A percentile compares a stretch with the other conserved stretches of the same genome.
Conservation (phyloP, 37 sponge, comb jelly and placozoan species). For the Agelas oroides region DNA sequence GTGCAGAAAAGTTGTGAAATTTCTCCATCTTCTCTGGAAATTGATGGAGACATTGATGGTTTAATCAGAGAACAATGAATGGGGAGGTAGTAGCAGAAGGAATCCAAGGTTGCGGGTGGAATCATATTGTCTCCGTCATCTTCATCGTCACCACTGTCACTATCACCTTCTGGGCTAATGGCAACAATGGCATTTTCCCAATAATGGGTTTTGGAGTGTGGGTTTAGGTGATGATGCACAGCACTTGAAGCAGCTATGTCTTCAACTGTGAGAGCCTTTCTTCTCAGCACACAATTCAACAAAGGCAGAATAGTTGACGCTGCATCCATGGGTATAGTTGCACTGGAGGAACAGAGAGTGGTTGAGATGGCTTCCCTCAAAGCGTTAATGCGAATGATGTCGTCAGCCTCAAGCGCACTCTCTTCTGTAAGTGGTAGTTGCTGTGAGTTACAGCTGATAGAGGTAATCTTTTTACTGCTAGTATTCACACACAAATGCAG, state of each 20-base stretch:
- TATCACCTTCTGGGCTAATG: background rate
- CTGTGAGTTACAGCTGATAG: constrained; percentile 24
- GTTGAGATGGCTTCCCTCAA: constrained; percentile 57
- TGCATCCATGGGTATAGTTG: constrained; percentile 5
- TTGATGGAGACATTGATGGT: background rate
- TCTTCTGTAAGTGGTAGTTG: background rate
- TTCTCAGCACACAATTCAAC: constrained; percentile 9
- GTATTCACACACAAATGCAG: constrained; percentile 15
- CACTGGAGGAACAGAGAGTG: constrained; percentile 1
- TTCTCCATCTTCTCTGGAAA: too few species aligned
- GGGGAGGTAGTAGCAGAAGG: constrained; percentile 11
- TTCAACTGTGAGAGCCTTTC: background rate
- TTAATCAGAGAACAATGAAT: constrained; percentile 10
- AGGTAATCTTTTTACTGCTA: background rate
- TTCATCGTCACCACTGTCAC: background rate
- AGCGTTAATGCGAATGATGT: constrained; percentile 54
- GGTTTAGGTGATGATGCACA: background rate
- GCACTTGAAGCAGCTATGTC: background rate
- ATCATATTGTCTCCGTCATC: background rate
- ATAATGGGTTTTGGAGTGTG: background rate
- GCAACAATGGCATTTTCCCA: background rate
- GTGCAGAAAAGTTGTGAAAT: too few species aligned
- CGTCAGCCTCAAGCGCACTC: constrained; percentile 2
- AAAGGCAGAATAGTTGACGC: background rate
- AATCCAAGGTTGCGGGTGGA: background rate